Percentiles rank a stretch among this genome's conserved stretches.
These are phyloP conservation scores for Amiota minor DNA, from an alignment of 2,888 invertebrate species.

Conservation along the genomic window DNA sequence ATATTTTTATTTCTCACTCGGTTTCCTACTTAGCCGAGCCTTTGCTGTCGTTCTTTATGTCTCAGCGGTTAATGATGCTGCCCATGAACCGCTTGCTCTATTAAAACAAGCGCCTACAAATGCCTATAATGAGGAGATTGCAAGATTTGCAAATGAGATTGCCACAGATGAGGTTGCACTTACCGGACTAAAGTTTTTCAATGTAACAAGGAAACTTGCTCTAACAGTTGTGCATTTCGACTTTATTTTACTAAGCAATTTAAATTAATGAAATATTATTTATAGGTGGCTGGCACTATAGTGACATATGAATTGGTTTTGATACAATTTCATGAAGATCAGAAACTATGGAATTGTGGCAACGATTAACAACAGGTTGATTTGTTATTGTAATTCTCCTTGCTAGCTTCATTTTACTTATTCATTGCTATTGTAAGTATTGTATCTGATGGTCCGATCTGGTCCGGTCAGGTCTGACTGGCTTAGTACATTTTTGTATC, in stretches of 20 bases:
- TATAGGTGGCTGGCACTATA: slow-evolving; percentile 77
- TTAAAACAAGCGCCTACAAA: slow-evolving; percentile 72
- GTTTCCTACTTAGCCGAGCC: slow-evolving; percentile 76
- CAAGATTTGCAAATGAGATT: slow-evolving; percentile 65
- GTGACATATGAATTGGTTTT: slow-evolving; percentile 77
- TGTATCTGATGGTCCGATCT: neutral
- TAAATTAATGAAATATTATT: neutral
- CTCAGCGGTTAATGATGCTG: slow-evolving; percentile 76
- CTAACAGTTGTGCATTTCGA: slow-evolving; percentile 57
- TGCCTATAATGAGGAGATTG: slow-evolving; percentile 73
- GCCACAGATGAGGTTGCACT: slow-evolving; percentile 65
- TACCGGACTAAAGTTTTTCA: slow-evolving; percentile 70
- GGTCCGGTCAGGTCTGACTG: neutral
- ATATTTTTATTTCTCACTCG: slow-evolving; percentile 77
- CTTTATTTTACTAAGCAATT: neutral
- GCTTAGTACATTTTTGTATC: neutral
- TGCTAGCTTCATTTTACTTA: neutral
- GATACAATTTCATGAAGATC: slow-evolving; percentile 75
- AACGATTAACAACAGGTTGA: slow-evolving; percentile 29
- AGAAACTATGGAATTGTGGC: slow-evolving; percentile 63
- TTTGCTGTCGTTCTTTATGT: slow-evolving; percentile 76
- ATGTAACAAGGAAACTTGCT: slow-evolving; percentile 69
- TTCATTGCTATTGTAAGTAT: neutral
- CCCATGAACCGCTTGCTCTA: slow-evolving; percentile 71
- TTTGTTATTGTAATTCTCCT: neutral